Conservation (phyloP, 1,140 invertebrate species). For the Drosophila orosa region DNA sequence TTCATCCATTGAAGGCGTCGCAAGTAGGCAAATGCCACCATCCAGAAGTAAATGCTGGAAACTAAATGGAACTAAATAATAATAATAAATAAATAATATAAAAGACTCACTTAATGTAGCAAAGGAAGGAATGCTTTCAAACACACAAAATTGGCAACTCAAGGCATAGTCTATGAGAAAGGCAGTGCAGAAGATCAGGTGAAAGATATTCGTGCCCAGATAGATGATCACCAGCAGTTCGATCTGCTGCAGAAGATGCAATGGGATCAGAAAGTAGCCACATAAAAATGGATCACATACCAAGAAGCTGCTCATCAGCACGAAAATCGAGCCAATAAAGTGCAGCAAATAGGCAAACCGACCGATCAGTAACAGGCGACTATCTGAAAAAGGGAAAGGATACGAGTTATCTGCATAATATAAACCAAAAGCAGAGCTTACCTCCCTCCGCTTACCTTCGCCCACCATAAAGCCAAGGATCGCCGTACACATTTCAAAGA, state of each 20-base stretch:
- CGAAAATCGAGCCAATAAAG: conserved; percentile 33
- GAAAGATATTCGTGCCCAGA: conserved; percentile 19
- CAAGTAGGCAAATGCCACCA: conserved; percentile 32
- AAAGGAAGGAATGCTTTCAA: conserved; percentile 5
- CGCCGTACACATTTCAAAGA: conserved; percentile 18
- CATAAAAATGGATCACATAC: conserved; percentile 9
- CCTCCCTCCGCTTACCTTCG: conserved; percentile 34
- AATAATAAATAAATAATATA: not conserved
- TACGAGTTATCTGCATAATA: too few species aligned
- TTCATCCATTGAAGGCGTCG: conserved; percentile 35
- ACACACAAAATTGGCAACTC: conserved; percentile 7
- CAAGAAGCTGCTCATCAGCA: conserved; percentile 34
- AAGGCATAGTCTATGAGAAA: conserved; percentile 14
- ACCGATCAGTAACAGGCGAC: not conserved
- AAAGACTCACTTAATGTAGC: conserved; percentile 14
- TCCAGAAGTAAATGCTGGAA: conserved; percentile 39
- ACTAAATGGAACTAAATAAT: conserved; percentile 16
- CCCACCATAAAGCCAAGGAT: conserved; percentile 40
- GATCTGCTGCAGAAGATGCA: conserved; percentile 33
- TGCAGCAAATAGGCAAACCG: conserved; percentile 40
- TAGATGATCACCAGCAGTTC: conserved; percentile 20
- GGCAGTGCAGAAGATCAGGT: conserved; percentile 20
- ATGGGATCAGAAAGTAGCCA: conserved; percentile 19
- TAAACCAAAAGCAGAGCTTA: not conserved
- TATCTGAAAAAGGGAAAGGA: not conserved